These are phyloP conservation scores for Epirrita christyi DNA, from an alignment of 2,888 invertebrate genomes.

Conservation along the genomic window DNA sequence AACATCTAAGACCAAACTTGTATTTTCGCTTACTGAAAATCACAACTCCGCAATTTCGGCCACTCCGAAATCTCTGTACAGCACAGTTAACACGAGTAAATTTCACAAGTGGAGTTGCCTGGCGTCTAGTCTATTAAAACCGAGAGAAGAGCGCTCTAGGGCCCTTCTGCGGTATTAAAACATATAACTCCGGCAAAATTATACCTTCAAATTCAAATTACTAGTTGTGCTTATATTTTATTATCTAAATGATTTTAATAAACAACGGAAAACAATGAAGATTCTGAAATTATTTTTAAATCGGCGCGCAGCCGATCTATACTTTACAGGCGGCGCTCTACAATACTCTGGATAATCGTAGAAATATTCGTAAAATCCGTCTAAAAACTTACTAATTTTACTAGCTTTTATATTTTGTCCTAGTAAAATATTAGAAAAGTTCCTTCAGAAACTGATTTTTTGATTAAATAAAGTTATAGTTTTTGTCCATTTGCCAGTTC, in stretches of 20 bases:
- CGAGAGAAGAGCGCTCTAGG: slow-evolving; percentile 19
- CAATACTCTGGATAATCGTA: no score
- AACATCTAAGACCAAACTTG: no score
- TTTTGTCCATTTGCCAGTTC: background rate
- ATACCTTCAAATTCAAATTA: background rate
- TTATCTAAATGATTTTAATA: background rate
- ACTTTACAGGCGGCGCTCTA: no score
- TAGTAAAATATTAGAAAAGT: no score
- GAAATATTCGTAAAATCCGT: no score
- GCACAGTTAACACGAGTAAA: slow-evolving; percentile 16
- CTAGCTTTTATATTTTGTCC: no score
- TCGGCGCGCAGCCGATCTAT: background rate
- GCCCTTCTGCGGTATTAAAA: slow-evolving; percentile 14
- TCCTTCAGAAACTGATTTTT: no score
- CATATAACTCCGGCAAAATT: background rate
- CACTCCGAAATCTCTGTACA: slow-evolving; percentile 12
- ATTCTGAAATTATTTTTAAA: background rate
- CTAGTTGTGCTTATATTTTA: background rate
- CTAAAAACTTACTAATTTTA: no score
- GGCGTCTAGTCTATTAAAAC: slow-evolving; percentile 13
- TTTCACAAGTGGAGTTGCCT: slow-evolving; percentile 16
- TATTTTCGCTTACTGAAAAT: background rate
- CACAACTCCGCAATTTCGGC: slow-evolving; percentile 2
- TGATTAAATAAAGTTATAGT: no score
- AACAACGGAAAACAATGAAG: background rate